phyloP scores from a whole-genome alignment of 2,888 invertebrate genomes.

The Pandemis heparana region DNA sequence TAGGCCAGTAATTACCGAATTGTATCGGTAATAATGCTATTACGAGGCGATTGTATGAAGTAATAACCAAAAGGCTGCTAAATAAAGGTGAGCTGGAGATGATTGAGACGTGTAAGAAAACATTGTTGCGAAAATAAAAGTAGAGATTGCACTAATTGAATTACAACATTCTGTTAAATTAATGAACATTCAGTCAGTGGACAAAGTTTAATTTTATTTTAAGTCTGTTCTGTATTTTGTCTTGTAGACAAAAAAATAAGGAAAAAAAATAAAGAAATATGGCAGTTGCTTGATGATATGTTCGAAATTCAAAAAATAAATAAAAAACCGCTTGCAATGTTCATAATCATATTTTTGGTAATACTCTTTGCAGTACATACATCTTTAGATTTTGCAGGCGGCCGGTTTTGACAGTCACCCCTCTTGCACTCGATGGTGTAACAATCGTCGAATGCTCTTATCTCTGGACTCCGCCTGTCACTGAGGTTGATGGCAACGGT shows the following conservation, averaged over 20 bases:
- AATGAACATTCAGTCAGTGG: neutral
- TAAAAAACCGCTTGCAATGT: too few species aligned
- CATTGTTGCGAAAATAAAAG: neutral
- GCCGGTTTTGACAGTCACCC: neutral
- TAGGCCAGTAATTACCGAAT: neutral
- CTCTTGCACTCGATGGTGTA: neutral
- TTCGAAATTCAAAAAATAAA: too few species aligned
- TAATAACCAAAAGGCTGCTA: neutral
- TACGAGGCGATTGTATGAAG: neutral
- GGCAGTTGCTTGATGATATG: too few species aligned
- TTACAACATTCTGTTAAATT: neutral
- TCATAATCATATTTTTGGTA: too few species aligned
- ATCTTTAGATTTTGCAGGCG: neutral
- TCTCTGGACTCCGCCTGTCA: slow-evolving; percentile 4
- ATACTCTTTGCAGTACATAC: neutral
- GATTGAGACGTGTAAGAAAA: slow-evolving; percentile 4
- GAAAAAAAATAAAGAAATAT: too few species aligned
- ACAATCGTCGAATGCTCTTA: neutral
- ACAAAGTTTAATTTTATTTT: neutral
- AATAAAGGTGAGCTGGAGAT: neutral
- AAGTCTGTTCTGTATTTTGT: too few species aligned
- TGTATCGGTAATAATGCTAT: neutral
- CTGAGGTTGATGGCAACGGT: slow-evolving; percentile 3
- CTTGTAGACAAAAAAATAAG: too few species aligned
- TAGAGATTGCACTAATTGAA: neutral